phyloP scores from a whole-genome alignment of 2,888 invertebrate species.

The Dione vanillae region DNA sequence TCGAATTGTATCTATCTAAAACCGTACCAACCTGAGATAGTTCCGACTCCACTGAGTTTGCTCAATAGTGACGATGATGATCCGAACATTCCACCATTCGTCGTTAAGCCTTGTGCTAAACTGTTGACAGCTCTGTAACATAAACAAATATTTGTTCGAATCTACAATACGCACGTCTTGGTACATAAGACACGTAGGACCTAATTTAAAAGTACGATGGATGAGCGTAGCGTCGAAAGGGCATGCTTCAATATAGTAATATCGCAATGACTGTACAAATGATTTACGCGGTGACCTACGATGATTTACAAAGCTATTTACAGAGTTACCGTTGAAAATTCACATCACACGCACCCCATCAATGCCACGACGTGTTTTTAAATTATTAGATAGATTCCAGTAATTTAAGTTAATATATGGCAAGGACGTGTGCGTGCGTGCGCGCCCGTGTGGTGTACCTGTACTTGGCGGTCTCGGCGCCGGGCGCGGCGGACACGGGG shows the following conservation, averaged over 20 bases:
- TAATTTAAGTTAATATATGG: too few relatives aligned
- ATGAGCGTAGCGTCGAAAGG: conserved; percentile 50
- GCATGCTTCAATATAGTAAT: conserved; percentile 59
- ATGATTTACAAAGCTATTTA: conserved; percentile 65
- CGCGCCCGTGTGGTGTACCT: conserved; percentile 70
- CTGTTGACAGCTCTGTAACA: conserved; percentile 81
- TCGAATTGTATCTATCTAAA: conserved; percentile 47
- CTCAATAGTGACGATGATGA: conserved; percentile 88
- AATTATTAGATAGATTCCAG: too few relatives aligned
- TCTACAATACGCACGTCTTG: conserved; percentile 38
- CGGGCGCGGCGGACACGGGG: conserved; percentile 89
- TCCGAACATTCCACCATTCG: conserved; percentile 89
- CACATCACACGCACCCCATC: conserved; percentile 32
- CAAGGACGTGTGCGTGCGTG: conserved; percentile 30
- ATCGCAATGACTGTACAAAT: conserved; percentile 63
- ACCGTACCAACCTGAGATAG: conserved; percentile 78
- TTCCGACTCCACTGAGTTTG: conserved; percentile 80
- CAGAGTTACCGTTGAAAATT: conserved; percentile 54
- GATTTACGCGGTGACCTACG: conserved; percentile 55
- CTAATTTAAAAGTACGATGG: conserved; percentile 47
- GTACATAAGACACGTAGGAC: conserved; percentile 35
- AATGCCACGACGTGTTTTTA: too few relatives aligned
- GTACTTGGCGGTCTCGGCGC: conserved; percentile 93
- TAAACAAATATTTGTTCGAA: conserved; percentile 55
- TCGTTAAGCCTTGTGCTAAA: conserved; percentile 84